Percentiles rank a stretch among this genome's conserved stretches.
Evolutionary conservation across 2,797 vertebrate species (phyloP).

Genomic region (Semotilus atromaculatus): DNA sequence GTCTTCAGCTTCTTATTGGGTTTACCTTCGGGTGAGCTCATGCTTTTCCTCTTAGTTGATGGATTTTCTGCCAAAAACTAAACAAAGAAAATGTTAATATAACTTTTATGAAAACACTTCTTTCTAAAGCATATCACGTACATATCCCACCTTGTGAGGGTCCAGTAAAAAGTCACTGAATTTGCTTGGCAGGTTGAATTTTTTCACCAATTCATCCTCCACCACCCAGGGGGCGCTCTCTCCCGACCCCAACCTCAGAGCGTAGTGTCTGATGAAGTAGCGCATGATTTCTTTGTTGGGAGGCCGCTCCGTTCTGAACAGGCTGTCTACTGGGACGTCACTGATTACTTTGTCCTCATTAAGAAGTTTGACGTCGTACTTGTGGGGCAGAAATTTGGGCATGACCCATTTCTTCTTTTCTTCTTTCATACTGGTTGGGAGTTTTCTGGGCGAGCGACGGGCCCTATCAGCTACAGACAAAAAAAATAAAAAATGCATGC

Average conservation of each 20-base stretch:
- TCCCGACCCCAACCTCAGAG: constrained; percentile 88
- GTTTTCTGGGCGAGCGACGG: constrained; percentile 94
- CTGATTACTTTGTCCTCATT: constrained; percentile 97
- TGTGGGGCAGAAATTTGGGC: constrained; percentile 96
- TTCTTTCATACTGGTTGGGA: constrained; percentile 91
- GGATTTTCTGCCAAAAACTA: constrained; percentile 96
- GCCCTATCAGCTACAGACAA: constrained; percentile 85
- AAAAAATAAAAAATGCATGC: neutral
- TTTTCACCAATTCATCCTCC: constrained; percentile 95
- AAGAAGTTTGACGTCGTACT: constrained; percentile 94
- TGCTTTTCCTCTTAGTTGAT: constrained; percentile 88
- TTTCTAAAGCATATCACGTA: neutral
- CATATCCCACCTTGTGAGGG: constrained; percentile 89
- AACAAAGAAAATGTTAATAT: constrained; percentile 42
- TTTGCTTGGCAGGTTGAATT: constrained; percentile 94
- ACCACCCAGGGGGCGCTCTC: constrained; percentile 98
- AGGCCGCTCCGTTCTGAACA: constrained; percentile 91
- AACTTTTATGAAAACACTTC: neutral
- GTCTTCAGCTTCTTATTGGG: constrained; percentile 86
- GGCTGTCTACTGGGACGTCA: constrained; percentile 89
- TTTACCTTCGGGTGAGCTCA: constrained; percentile 87
- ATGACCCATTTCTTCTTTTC: constrained; percentile 96
- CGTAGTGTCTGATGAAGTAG: constrained; percentile 96
- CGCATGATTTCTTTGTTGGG: constrained; percentile 99
- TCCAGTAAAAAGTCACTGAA: constrained; percentile 96